phyloP scores from a whole-genome alignment of 2,113 vertebrate species.

The Rhizomys pruinosus region DNA sequence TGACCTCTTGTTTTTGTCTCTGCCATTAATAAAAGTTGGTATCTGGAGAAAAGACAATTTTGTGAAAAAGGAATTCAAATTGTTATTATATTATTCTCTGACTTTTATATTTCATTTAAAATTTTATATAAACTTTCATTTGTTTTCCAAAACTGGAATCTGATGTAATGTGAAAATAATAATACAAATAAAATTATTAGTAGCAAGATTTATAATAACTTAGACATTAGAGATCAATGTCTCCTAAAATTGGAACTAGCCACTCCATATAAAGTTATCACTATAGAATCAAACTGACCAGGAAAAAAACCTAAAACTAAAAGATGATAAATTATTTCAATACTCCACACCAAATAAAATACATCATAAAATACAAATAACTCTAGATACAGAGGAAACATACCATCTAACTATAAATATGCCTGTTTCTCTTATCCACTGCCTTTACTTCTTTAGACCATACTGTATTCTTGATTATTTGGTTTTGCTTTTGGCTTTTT shows the following conservation, averaged over 20 bases:
- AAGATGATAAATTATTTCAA: not conserved
- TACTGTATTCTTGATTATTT: not conserved
- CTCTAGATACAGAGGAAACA: not conserved
- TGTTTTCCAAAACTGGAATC: not conserved
- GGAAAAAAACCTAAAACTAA: not conserved
- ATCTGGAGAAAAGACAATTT: not conserved
- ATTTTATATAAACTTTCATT: no score
- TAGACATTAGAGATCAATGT: not conserved
- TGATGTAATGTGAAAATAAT: not conserved
- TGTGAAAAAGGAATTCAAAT: not conserved
- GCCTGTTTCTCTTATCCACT: not conserved
- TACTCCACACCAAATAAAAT: not conserved
- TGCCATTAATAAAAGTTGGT: not conserved
- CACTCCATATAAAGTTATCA: not conserved
- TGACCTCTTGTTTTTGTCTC: not conserved
- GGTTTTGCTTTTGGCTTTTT: no score
- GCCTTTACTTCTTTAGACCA: not conserved
- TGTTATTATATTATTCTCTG: not conserved
- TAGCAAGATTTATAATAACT: not conserved
- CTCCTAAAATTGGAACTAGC: not conserved
- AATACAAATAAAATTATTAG: not conserved
- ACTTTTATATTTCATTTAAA: not conserved
- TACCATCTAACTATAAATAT: not conserved
- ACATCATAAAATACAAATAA: not conserved
- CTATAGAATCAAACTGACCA: not conserved